Conservation (phyloP, 2,888 invertebrate species). For the Vandiemenella viatica region DNA sequence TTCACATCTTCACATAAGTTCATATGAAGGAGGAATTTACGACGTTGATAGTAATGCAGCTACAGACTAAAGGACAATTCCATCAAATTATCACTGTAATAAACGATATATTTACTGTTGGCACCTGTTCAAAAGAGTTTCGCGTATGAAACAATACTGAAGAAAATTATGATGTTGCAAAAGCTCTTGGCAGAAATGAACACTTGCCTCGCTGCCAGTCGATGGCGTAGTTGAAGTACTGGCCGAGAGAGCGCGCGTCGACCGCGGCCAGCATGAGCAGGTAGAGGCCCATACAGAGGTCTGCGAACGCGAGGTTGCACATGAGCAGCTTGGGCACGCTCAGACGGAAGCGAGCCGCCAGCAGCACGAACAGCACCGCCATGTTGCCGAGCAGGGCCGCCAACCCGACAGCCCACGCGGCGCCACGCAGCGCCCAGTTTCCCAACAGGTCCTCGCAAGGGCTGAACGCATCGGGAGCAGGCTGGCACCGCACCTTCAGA, state of each 20-base stretch:
- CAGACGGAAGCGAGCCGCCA: conserved; percentile 33
- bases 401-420: conserved; percentile 44
- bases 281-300: conserved; percentile 49
- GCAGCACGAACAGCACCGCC: conserved; percentile 44
- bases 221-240: conserved; percentile 50
- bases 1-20: too few species aligned
- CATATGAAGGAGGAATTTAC: too few species aligned
- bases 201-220: conserved; percentile 45
- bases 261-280: conserved; percentile 42
- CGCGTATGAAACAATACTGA: too few species aligned
- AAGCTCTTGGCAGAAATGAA: too few species aligned
- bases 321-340: conserved; percentile 43
- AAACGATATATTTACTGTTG: too few species aligned
- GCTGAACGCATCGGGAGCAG: conserved; percentile 44
- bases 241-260: conserved; percentile 45
- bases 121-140: too few species aligned
- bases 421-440: conserved; percentile 36
- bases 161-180: too few species aligned
- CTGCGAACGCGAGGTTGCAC: conserved; percentile 51
- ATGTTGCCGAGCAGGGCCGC: conserved; percentile 47
- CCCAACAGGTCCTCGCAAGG: conserved; percentile 52
- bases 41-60: too few species aligned
- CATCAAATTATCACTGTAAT: too few species aligned
- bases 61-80: too few species aligned
- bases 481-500: conserved; percentile 34